Conservation (phyloP, 2,113 vertebrate genomes). For the Hyaena hyaena region DNA sequence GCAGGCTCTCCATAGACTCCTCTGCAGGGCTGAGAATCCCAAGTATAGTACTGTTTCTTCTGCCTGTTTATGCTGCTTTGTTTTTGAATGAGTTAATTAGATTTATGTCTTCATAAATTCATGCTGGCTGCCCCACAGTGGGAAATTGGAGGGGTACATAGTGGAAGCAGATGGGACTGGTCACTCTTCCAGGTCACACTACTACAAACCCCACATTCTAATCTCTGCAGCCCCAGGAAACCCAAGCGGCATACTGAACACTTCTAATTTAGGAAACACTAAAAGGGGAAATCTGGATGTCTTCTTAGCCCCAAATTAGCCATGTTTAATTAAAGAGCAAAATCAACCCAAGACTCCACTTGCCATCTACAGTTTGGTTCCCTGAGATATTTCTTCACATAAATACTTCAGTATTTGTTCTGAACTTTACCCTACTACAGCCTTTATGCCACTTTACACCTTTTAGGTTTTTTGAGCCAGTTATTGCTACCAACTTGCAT, state of each 20-base stretch:
- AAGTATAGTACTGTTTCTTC: not conserved
- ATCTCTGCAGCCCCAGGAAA: not conserved
- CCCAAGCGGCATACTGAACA: not conserved
- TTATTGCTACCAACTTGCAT: not conserved
- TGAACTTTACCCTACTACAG: not conserved
- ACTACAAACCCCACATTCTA: not conserved
- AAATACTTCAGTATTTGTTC: not conserved
- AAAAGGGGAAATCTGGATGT: not conserved
- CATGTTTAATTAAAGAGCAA: slow-evolving; percentile 10
- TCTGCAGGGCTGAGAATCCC: not conserved
- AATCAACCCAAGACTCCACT: not conserved
- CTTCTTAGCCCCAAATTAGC: not conserved
- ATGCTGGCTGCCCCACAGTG: not conserved
- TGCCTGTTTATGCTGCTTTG: not conserved
- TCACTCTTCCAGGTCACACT: not conserved
- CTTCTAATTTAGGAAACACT: not conserved
- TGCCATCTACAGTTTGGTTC: not conserved
- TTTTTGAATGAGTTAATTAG: not conserved
- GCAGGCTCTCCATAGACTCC: not conserved
- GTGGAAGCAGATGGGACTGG: accelerated
- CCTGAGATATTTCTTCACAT: not conserved
- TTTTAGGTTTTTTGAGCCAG: not conserved
- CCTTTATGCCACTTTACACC: not conserved
- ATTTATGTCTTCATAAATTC: not conserved
- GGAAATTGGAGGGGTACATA: not conserved